These are phyloP conservation scores for Echiichthys vipera DNA, from an alignment of 2,797 vertebrate species.

Conservation along the genomic window DNA sequence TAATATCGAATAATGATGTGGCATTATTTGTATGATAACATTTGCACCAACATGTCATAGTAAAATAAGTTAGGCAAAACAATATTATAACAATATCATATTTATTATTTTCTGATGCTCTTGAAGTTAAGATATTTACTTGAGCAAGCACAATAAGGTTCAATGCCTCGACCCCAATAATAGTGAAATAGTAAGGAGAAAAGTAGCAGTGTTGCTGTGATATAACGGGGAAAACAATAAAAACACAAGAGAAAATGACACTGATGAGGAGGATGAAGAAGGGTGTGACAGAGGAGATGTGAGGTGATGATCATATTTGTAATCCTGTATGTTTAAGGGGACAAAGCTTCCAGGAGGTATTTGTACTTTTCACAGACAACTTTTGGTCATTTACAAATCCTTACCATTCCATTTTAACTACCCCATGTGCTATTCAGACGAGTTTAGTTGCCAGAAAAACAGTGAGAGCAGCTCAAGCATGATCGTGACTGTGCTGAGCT, in stretches of 20 bases:
- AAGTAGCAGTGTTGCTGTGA: neutral
- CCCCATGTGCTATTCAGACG: neutral
- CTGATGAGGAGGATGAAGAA: neutral
- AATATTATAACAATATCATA: too few species aligned
- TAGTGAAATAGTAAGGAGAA: neutral
- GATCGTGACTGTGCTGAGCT: neutral
- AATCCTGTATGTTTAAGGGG: slow-evolving; percentile 4
- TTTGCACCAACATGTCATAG: neutral
- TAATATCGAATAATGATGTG: too few species aligned
- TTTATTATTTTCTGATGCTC: neutral
- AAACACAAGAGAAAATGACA: slow-evolving; percentile 4
- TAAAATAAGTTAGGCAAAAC: too few species aligned
- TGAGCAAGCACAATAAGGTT: neutral
- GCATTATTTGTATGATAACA: too few species aligned
- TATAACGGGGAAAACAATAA: neutral
- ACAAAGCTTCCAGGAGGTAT: neutral
- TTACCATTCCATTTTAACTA: slow-evolving; percentile 11
- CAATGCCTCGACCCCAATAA: neutral
- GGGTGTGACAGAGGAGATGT: neutral
- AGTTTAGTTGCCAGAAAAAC: slow-evolving; percentile 8
- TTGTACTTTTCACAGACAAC: slow-evolving; percentile 15
- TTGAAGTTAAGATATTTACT: neutral
- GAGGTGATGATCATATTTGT: slow-evolving; percentile 13
- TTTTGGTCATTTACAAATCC: slow-evolving; percentile 19
- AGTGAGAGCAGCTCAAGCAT: neutral